Percentiles rank a stretch among this genome's conserved stretches.
These are phyloP conservation scores for Contarinia nasturtii DNA, from an alignment of 1,140 invertebrate genomes.

Conservation along the genomic window DNA sequence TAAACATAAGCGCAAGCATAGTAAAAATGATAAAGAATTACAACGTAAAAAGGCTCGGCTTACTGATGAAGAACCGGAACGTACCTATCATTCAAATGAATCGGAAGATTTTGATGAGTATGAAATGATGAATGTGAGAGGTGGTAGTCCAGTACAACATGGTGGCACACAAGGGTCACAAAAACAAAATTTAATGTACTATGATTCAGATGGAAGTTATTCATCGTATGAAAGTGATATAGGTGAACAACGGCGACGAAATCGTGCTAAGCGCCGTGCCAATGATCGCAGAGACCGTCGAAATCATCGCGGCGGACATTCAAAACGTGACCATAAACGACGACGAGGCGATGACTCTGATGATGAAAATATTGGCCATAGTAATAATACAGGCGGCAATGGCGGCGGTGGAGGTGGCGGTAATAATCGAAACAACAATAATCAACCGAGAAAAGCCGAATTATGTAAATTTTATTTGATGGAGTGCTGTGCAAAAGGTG, in stretches of 20 bases:
- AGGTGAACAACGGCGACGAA: slow-evolving; percentile 23
- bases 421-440: slow-evolving; percentile 43
- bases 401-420: slow-evolving; percentile 30
- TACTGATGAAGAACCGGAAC: slow-evolving; percentile 7
- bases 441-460: slow-evolving; percentile 74
- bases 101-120: slow-evolving; percentile 43
- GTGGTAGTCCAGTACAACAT: slow-evolving; percentile 37
- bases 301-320: slow-evolving; percentile 5
- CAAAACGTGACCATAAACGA: slow-evolving; percentile 15
- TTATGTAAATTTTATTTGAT: slow-evolving; percentile 93
- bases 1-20: slow-evolving; percentile 23
- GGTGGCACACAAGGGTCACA: slow-evolving; percentile 8
- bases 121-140: slow-evolving; percentile 57
- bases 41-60: slow-evolving; percentile 6
- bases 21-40: slow-evolving; percentile 5
- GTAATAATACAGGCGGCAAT: neutral
- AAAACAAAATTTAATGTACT: slow-evolving; percentile 24
- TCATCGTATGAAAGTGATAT: slow-evolving; percentile 32
- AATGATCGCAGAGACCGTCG: slow-evolving; percentile 8
- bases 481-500: slow-evolving; percentile 86
- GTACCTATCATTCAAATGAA: slow-evolving; percentile 2
- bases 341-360: slow-evolving; percentile 1
- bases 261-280: slow-evolving; percentile 21
- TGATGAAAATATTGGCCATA: neutral
- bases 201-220: slow-evolving; percentile 26